Base-by-base conservation (phyloP, 1,140 invertebrate genomes). In the Babylonia areolata region DNA sequence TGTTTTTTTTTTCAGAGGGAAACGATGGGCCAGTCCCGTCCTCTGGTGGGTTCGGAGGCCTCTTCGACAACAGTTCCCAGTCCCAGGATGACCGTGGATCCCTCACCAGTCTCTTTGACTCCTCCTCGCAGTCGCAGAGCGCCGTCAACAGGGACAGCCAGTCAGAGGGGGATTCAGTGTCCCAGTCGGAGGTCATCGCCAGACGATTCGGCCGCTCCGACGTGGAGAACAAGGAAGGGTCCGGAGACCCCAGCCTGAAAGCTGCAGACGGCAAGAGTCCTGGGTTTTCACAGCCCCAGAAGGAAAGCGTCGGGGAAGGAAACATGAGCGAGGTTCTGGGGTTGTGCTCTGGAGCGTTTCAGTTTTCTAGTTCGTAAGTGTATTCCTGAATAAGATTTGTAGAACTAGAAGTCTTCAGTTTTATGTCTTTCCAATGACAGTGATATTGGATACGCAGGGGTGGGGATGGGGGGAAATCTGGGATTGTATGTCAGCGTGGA, bases 281-380 rank as follows among this genome's bases (percentile, higher is more conserved):
- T 64, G 58, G 12, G 15, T 12, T 23, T 64, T 64, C 58, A 64
- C 12, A 64, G 58, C 58, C 1, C 17, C 58, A 28, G 58, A 64
- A 64, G 23, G 58, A 23, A 6, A 23, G 15, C 5, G 6, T 23
- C 28, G 23, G 20, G 20, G 58, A 23, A 35, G 73, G 12, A 11
- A 37, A n/a, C 40, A 90, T 93, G 89, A 91, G 90, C 75, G 93
- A 93, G 81, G 75, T 94, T 20, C 82, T 93, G 39, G 91, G 91
- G 35, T 84, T 94, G 9, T 95, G 94, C 85, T 95, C 94, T 46
- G 94, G 94, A 51, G 81, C 88, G 51, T 94, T 94, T 87, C 85
- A 54, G 3, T 80, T 42, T 5, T 80, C 78, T 28, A 33, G 54
- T 31, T n/a, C 17, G 77, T 79, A 9, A 79, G 77, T 79, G 58